phyloP scores from a whole-genome alignment of 2,113 vertebrate genomes.

The Xerus inauris region DNA sequence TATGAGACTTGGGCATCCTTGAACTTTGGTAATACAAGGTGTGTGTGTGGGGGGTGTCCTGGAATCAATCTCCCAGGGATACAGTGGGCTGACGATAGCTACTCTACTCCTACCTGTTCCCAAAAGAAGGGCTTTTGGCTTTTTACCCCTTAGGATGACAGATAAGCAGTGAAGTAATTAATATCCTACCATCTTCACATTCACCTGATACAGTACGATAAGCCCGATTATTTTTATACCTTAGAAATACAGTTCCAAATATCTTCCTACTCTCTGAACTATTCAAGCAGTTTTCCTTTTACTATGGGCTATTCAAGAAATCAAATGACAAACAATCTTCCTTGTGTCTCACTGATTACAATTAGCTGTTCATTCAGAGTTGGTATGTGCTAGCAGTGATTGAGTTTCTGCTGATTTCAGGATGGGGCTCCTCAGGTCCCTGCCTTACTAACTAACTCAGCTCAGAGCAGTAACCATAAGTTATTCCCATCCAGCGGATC shows the following conservation, averaged over 20 bases:
- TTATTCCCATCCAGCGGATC: constrained; percentile 89
- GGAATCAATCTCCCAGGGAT: background rate
- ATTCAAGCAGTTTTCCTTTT: background rate
- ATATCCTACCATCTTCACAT: background rate
- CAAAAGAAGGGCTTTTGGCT: background rate
- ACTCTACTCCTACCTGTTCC: background rate
- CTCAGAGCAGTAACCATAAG: background rate
- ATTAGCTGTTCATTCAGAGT: background rate
- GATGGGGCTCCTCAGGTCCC: background rate
- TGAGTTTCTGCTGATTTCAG: background rate
- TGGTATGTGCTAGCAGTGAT: background rate
- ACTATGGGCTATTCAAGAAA: background rate
- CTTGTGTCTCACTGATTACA: background rate
- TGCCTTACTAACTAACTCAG: background rate
- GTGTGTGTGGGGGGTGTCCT: background rate
- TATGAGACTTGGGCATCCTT: background rate
- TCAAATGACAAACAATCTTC: background rate
- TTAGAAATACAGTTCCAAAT: background rate
- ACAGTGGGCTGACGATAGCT: no score
- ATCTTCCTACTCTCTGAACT: background rate
- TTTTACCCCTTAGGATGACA: background rate
- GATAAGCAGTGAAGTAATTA: background rate
- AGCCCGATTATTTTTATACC: background rate
- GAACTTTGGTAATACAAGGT: background rate
- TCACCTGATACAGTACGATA: background rate